Percentiles rank a stretch among this genome's conserved stretches.
These are phyloP conservation scores for Scolanthus callimorphus DNA, from an alignment of 92 coral and sea anemone species.

Conservation along the genomic window DNA sequence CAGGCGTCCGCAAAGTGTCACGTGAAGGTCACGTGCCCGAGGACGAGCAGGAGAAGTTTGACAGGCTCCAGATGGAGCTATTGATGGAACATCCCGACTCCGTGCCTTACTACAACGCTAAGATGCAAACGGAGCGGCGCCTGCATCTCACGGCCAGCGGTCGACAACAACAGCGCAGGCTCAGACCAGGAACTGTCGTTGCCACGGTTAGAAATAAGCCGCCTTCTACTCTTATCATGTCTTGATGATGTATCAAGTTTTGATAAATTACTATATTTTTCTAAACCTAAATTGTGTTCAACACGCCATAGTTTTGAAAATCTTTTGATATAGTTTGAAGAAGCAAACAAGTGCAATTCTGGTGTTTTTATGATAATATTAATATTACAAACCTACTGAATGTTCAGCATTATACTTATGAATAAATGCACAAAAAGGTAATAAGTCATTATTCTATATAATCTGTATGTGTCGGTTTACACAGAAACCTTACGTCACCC, in stretches of 20 bases:
- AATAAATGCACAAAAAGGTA: too few species aligned
- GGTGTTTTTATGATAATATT: too few species aligned
- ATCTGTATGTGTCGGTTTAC: too few species aligned
- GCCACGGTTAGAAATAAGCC: constrained; percentile 86
- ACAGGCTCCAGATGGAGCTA: constrained; percentile 90
- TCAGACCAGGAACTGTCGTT: constrained; percentile 68
- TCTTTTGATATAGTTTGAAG: too few species aligned
- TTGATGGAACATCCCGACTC: constrained; percentile 99
- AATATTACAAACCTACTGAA: too few species aligned
- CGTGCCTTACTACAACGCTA: constrained; percentile 96
- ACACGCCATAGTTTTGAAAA: too few species aligned
- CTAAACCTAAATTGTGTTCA: too few species aligned
- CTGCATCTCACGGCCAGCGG: constrained; percentile 82
- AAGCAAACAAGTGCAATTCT: too few species aligned
- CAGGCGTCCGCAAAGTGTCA: constrained; percentile 69
- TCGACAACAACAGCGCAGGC: constrained; percentile 52
- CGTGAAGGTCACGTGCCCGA: constrained; percentile 74
- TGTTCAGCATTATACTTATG: too few species aligned
- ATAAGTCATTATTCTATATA: too few species aligned
- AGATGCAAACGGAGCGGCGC: constrained; percentile 96
- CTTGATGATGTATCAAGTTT: constrained; percentile 3
- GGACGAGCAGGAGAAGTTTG: constrained; percentile 99
- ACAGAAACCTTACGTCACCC: too few species aligned
- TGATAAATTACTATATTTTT: not conserved
- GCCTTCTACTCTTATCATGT: constrained; percentile 77